Conservation (phyloP, 1,140 invertebrate genomes). For the Lucilia cuprina region DNA sequence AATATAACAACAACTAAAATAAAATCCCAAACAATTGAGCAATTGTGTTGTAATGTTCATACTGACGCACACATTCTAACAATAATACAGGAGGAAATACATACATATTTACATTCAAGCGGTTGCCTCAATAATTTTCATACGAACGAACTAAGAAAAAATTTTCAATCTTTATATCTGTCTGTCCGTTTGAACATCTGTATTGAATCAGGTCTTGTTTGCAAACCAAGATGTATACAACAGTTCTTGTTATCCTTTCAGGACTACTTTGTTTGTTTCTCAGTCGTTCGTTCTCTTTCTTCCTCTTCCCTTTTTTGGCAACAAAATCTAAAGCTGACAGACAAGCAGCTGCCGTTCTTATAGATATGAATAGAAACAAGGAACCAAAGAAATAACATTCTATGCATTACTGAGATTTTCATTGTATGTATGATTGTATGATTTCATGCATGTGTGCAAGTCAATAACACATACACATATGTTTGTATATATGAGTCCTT, state of each 20-base stretch:
- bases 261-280: background rate
- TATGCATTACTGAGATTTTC: conserved; percentile 9
- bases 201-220: background rate
- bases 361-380: background rate
- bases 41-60: background rate
- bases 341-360: background rate
- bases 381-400: background rate
- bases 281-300: background rate
- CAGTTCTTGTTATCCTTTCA: background rate
- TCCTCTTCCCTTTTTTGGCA: background rate
- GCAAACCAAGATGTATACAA: background rate
- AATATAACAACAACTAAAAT: background rate
- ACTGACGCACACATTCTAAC: background rate
- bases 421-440: background rate
- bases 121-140: background rate
- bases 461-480: background rate
- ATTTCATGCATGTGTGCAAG: background rate
- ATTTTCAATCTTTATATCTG: background rate
- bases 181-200: background rate
- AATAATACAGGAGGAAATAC: background rate
- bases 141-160: background rate
- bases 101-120: background rate
- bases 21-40: background rate
- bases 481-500: background rate
- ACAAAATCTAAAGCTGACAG: background rate